Percentiles rank a stretch among this genome's conserved stretches.
These are phyloP conservation scores for Malacosoma neustria DNA, from an alignment of 2,888 invertebrate genomes.

Conservation along the genomic window DNA sequence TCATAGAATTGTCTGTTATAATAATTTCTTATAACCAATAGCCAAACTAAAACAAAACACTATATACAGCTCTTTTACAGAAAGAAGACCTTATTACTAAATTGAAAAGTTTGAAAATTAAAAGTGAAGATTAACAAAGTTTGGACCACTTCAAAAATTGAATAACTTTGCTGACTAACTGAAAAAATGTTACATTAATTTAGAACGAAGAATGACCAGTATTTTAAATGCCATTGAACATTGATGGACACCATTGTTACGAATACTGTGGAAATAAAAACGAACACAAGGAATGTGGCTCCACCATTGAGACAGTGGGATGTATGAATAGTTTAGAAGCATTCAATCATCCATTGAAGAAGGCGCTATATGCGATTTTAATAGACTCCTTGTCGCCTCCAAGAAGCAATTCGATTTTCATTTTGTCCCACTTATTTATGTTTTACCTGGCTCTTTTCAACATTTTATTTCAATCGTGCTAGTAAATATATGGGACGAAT, in stretches of 20 bases:
- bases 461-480: too few relatives aligned
- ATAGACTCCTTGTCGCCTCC: conserved; percentile 69
- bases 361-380: conserved; percentile 69
- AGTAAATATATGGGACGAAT: too few relatives aligned
- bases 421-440: conserved; percentile 44
- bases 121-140: conserved; percentile 4
- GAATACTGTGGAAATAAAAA: conserved; percentile 57
- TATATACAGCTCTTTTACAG: too few relatives aligned
- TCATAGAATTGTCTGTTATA: conserved; percentile 35
- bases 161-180: conserved; percentile 43
- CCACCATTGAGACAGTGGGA: conserved; percentile 51
- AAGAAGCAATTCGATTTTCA: conserved; percentile 52
- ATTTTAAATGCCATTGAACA: conserved; percentile 50
- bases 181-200: conserved; percentile 62
- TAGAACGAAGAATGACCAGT: conserved; percentile 43
- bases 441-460: conserved; percentile 41
- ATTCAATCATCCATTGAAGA: conserved; percentile 68
- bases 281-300: conserved; percentile 62
- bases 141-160: background rate
- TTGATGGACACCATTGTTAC: conserved; percentile 52
- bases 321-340: conserved; percentile 65
- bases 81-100: too few relatives aligned
- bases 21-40: conserved; percentile 49
- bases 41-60: conserved; percentile 42
- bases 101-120: too few relatives aligned